A percentile compares a stretch with the other conserved stretches of the same genome.
These are phyloP conservation scores for Scaeva pyrastri DNA, from an alignment of 2,888 invertebrate species.

Conservation along the genomic window DNA sequence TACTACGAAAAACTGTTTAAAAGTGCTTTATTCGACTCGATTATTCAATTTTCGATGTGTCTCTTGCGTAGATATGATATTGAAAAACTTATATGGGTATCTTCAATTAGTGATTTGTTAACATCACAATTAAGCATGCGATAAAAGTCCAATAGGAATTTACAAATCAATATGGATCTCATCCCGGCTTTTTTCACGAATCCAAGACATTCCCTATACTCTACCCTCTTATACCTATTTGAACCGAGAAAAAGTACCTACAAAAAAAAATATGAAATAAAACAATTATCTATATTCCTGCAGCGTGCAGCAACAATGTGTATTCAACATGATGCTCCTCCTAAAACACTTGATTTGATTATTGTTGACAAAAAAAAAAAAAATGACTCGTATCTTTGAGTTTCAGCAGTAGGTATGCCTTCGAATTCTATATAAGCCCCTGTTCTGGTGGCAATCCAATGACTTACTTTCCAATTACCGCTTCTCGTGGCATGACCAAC, in stretches of 20 bases:
- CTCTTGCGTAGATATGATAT: too few species aligned
- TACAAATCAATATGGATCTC: too few species aligned
- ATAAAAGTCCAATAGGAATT: too few species aligned
- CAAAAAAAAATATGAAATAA: slow-evolving; percentile 1
- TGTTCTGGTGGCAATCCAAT: slow-evolving; percentile 56
- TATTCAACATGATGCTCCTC: slow-evolving; percentile 52
- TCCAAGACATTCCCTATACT: background rate
- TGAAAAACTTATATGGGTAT: too few species aligned
- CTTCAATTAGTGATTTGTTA: too few species aligned
- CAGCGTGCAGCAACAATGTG: slow-evolving; percentile 56
- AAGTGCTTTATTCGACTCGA: too few species aligned
- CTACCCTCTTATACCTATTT: background rate
- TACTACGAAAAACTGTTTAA: too few species aligned
- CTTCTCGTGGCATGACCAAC: slow-evolving; percentile 70
- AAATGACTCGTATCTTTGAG: slow-evolving; percentile 5
- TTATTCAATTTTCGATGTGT: too few species aligned
- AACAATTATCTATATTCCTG: slow-evolving; percentile 13
- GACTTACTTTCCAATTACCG: slow-evolving; percentile 68
- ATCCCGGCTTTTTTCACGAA: background rate
- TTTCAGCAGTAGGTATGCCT: slow-evolving; percentile 15
- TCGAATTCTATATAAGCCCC: slow-evolving; percentile 71
- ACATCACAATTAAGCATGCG: too few species aligned
- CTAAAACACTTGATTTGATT: slow-evolving; percentile 36
- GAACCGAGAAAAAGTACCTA: background rate
- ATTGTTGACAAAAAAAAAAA: slow-evolving; percentile 19